Evolutionary conservation across 1,140 invertebrate species (phyloP).

Genomic region (Leptoteleia sp.): DNA sequence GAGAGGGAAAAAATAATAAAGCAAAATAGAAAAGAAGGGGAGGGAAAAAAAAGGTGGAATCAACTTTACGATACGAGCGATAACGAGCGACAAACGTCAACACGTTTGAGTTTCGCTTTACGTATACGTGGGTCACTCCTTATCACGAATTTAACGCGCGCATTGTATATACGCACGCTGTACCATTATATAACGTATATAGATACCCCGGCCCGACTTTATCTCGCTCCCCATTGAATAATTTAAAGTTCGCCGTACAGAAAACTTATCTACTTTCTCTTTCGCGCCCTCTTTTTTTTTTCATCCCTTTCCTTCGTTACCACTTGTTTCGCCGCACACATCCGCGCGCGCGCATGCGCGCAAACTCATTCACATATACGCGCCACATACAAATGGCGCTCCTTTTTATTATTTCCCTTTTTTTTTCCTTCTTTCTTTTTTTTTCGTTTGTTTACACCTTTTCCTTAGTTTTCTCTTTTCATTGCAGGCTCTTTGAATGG

Average conservation of each 20-base stretch:
- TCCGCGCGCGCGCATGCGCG: not conserved
- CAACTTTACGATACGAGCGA: constrained; percentile 32
- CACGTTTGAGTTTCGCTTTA: constrained; percentile 41
- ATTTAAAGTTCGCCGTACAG: constrained; percentile 57
- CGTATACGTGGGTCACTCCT: constrained; percentile 47
- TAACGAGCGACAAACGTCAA: constrained; percentile 54
- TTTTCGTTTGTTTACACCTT: not conserved
- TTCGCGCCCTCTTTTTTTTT: constrained; percentile 24
- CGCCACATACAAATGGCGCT: no score
- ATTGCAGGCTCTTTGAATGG: constrained; percentile 1
- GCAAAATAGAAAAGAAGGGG: not conserved
- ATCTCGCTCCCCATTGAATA: constrained; percentile 49
- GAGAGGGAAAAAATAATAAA: no score
- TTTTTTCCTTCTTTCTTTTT: not conserved
- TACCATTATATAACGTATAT: constrained; percentile 61
- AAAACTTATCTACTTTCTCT: constrained; percentile 56
- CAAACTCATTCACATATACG: no score
- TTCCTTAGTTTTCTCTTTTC: no score
- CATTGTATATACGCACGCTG: constrained; percentile 48
- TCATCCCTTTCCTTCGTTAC: not conserved
- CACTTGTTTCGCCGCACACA: not conserved
- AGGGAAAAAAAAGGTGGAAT: constrained; percentile 12
- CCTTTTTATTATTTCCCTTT: no score
- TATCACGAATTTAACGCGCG: constrained; percentile 48
- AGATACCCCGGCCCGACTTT: constrained; percentile 45